Percentiles rank a stretch among this genome's conserved stretches.
These are phyloP conservation scores for Rhogogaster chlorosoma DNA, from an alignment of 2,888 invertebrate genomes.

Conservation along the genomic window DNA sequence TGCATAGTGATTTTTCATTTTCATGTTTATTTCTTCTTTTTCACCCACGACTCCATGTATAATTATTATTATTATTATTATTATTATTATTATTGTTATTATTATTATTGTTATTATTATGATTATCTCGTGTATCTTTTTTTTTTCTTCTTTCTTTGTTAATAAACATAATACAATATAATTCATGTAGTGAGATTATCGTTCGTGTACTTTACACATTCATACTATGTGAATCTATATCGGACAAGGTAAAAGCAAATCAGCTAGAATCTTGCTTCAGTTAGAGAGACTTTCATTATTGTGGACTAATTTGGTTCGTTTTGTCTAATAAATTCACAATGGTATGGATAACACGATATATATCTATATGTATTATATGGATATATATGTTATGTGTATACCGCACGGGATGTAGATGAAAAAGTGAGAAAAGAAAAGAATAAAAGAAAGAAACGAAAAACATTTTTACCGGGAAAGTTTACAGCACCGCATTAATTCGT, in stretches of 20 bases:
- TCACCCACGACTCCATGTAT: not conserved
- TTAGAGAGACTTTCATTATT: too few relatives aligned
- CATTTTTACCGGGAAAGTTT: constrained; percentile 26
- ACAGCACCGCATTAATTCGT: too few relatives aligned
- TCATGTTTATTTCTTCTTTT: not conserved
- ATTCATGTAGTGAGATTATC: too few relatives aligned
- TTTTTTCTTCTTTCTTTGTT: not conserved
- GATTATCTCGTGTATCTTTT: not conserved
- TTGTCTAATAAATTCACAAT: too few relatives aligned
- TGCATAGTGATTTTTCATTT: not conserved
- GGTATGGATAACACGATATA: too few relatives aligned
- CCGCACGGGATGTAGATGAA: not conserved
- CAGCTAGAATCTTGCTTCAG: too few relatives aligned
- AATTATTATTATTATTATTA: not conserved
- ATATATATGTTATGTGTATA: not conserved
- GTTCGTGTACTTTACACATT: too few relatives aligned
- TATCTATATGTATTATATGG: too few relatives aligned
- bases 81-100: not conserved
- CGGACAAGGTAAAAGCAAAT: too few relatives aligned
- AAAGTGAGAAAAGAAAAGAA: constrained; percentile 26
- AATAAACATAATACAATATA: not conserved
- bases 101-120: too few relatives aligned
- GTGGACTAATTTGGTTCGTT: too few relatives aligned
- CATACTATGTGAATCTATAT: too few relatives aligned
- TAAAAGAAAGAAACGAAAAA: constrained; percentile 51